These are phyloP conservation scores for Sylvietta virens DNA, from an alignment of 2,113 vertebrate species.

Conservation along the genomic window DNA sequence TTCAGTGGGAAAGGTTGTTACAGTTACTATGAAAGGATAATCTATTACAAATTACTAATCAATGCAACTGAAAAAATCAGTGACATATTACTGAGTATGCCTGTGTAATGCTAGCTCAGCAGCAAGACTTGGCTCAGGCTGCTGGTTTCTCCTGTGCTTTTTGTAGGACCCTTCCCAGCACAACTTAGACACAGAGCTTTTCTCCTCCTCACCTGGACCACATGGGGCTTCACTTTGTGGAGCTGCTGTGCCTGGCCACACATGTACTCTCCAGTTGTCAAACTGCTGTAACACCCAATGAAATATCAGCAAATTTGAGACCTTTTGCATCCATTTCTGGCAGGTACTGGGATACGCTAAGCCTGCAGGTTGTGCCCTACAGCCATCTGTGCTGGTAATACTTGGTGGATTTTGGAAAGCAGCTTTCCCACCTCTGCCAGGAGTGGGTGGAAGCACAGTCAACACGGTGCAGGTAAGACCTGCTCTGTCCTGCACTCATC, in stretches of 20 bases:
- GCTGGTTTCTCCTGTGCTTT: neutral
- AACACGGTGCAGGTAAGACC: neutral
- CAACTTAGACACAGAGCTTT: neutral
- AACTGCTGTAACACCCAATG: neutral
- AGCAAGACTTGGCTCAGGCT: neutral
- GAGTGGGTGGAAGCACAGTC: neutral
- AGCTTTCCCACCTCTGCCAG: neutral
- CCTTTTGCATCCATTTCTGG: fast-evolving
- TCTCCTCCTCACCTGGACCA: neutral
- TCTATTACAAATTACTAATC: slow-evolving; percentile 36
- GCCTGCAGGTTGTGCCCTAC: neutral
- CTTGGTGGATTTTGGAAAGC: neutral
- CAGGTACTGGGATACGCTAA: neutral
- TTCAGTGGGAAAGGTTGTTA: neutral
- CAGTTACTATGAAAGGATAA: slow-evolving; percentile 1
- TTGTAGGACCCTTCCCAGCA: neutral
- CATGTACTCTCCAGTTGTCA: fast-evolving
- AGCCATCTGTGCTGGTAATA: neutral
- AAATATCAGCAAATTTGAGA: neutral
- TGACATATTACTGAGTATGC: slow-evolving; percentile 2
- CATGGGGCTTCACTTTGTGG: neutral
- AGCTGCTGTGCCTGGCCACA: neutral
- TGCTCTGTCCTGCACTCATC: neutral
- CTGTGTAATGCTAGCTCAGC: neutral
- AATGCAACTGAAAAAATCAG: neutral